These are phyloP conservation scores for Drosophila murphyi DNA, from an alignment of 1,140 invertebrate genomes.

Conservation along the genomic window DNA sequence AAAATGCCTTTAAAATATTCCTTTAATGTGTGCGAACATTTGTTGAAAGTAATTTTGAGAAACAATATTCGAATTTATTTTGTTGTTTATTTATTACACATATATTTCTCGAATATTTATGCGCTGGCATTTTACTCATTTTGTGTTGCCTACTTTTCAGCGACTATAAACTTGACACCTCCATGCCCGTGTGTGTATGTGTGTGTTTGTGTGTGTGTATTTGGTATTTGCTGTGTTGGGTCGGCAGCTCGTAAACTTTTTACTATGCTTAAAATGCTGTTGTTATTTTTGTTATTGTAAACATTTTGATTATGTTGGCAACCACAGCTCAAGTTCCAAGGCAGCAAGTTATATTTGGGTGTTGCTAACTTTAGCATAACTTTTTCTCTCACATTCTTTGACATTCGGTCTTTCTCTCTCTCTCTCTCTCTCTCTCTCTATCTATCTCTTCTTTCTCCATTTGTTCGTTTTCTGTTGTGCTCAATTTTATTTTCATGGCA, in stretches of 20 bases:
- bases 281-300: slow-evolving; percentile 21
- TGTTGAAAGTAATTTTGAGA: not conserved
- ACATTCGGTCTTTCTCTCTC: slow-evolving; percentile 26
- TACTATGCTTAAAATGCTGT: slow-evolving; percentile 28
- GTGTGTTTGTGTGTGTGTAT: slow-evolving; percentile 39
- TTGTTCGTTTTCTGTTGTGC: slow-evolving; percentile 29
- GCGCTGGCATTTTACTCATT: slow-evolving; percentile 22
- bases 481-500: slow-evolving; percentile 73
- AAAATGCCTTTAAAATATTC: not conserved
- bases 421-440: not conserved
- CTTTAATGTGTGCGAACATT: not conserved
- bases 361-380: slow-evolving; percentile 59
- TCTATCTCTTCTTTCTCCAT: not conserved
- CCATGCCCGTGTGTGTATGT: slow-evolving; percentile 25
- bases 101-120: not conserved
- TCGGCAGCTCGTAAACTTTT: slow-evolving; percentile 68
- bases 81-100: not conserved
- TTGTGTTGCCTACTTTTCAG: slow-evolving; percentile 72
- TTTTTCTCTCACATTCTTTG: slow-evolving; percentile 32
- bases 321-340: slow-evolving; percentile 61
- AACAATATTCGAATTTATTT: not conserved
- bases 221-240: slow-evolving; percentile 19
- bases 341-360: not conserved
- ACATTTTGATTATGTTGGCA: slow-evolving; percentile 68
- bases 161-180: slow-evolving; percentile 76